A percentile compares a stretch with the other conserved stretches of the same genome.
Conservation (phyloP, 1,140 invertebrate species). For the Argopecten irradians region DNA sequence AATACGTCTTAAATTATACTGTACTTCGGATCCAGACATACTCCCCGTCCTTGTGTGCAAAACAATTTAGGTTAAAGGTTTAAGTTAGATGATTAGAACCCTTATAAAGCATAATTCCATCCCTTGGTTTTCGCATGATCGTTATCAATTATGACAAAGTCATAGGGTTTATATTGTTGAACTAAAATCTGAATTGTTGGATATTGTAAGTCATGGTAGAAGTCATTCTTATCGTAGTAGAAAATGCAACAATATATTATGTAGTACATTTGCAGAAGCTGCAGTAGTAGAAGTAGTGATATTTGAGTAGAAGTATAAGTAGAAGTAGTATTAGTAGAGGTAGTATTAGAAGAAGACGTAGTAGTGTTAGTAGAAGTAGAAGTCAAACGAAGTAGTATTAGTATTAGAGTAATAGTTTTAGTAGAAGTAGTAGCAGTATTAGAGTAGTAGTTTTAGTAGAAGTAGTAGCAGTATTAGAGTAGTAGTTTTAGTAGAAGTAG, state of each 20-base stretch:
- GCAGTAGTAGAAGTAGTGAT: not conserved
- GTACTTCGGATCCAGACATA: too few species aligned
- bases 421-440: slow-evolving; percentile 28
- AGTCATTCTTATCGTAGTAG: not conserved
- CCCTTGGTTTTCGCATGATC: too few species aligned
- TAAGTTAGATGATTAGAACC: too few species aligned
- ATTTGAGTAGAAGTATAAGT: not conserved
- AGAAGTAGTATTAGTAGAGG: slow-evolving; percentile 14
- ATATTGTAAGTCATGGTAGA: not conserved
- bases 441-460: not conserved
- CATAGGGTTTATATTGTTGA: too few species aligned
- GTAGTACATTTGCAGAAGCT: slow-evolving; percentile 16
- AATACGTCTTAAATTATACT: too few species aligned
- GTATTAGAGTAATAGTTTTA: not conserved
- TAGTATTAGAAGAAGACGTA: not conserved
- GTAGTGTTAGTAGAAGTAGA: slow-evolving; percentile 12
- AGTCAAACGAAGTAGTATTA: slow-evolving; percentile 20
- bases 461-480: too few species aligned
- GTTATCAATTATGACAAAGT: too few species aligned
- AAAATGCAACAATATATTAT: not conserved
- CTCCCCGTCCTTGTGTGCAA: too few species aligned
- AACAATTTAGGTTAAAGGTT: too few species aligned
- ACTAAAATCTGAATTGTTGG: too few species aligned
- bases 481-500: too few species aligned
- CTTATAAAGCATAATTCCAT: too few species aligned